These are phyloP conservation scores for Python bivittatus DNA, from an alignment of 2,113 vertebrate species.

Conservation along the genomic window DNA sequence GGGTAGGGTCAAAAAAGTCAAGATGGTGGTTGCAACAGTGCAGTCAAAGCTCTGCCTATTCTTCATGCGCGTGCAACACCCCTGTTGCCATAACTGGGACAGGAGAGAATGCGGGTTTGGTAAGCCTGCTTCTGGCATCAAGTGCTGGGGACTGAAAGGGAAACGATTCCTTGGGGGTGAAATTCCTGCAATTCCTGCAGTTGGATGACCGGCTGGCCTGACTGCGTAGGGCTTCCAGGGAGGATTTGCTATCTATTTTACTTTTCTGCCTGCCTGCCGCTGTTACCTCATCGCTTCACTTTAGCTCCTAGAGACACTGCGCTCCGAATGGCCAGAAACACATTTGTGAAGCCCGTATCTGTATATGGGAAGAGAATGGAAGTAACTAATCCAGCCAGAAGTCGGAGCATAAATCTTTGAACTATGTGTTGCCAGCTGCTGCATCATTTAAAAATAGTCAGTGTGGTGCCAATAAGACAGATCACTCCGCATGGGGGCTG, in stretches of 20 bases:
- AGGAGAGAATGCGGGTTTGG: neutral
- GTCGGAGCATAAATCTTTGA: slow-evolving; percentile 63
- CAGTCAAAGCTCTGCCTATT: neutral
- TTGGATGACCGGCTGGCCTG: neutral
- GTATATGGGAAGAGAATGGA: neutral
- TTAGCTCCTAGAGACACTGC: slow-evolving; percentile 18
- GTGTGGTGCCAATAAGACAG: slow-evolving; percentile 71
- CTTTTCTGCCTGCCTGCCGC: slow-evolving; percentile 2
- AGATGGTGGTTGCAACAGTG: neutral
- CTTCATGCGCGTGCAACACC: neutral
- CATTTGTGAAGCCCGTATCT: slow-evolving; percentile 16
- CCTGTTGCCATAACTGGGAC: neutral
- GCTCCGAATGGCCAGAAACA: slow-evolving; percentile 12
- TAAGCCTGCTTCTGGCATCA: neutral
- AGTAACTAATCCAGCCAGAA: slow-evolving; percentile 48
- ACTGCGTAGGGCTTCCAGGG: neutral
- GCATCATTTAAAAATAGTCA: slow-evolving; percentile 73
- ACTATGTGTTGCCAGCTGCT: slow-evolving; percentile 70
- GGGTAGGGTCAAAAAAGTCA: neutral
- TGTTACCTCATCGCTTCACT: neutral
- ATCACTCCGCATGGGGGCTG: slow-evolving; percentile 63
- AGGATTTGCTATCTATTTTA: neutral
- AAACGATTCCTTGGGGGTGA: neutral
- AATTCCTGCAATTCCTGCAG: neutral
- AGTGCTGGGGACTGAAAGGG: neutral